A percentile compares a stretch with the other conserved stretches of the same genome.
phyloP scores from a whole-genome alignment of 1,140 invertebrate species.

The Drosophila ironensis region DNA sequence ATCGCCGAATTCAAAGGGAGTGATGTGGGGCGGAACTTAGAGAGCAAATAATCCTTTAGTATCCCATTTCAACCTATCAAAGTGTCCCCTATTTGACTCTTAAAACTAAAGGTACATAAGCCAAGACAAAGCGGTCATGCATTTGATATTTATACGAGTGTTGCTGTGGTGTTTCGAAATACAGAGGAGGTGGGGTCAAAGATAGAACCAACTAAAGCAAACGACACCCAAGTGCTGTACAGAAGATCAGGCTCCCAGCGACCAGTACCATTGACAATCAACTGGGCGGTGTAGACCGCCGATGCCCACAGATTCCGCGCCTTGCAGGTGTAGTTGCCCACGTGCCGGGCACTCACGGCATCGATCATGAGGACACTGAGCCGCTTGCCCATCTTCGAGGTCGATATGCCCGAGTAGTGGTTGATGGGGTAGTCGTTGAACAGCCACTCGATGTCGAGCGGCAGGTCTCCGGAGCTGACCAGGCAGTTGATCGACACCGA shows the following conservation, averaged over 20 bases:
- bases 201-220: constrained; percentile 20
- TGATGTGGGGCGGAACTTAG: constrained; percentile 86
- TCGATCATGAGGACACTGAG: constrained; percentile 83
- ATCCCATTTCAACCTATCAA: too few species aligned
- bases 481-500: constrained; percentile 85
- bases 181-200: constrained; percentile 13
- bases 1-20: constrained; percentile 86
- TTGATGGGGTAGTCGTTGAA: constrained; percentile 85
- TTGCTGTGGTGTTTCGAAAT: constrained; percentile 53
- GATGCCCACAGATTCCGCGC: constrained; percentile 87
- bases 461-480: constrained; percentile 86
- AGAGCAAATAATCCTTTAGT: neutral
- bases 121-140: constrained; percentile 31
- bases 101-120: constrained; percentile 22
- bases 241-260: constrained; percentile 15
- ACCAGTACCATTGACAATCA: constrained; percentile 68
- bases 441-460: constrained; percentile 85
- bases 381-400: constrained; percentile 85
- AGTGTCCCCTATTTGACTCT: neutral
- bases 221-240: constrained; percentile 55
- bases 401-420: constrained; percentile 80
- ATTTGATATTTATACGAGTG: too few species aligned
- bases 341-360: constrained; percentile 83
- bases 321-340: constrained; percentile 86
- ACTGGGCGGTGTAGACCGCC: constrained; percentile 65